These are phyloP conservation scores for Sogatella furcifera DNA, from an alignment of 1,140 invertebrate genomes.

Conservation along the genomic window DNA sequence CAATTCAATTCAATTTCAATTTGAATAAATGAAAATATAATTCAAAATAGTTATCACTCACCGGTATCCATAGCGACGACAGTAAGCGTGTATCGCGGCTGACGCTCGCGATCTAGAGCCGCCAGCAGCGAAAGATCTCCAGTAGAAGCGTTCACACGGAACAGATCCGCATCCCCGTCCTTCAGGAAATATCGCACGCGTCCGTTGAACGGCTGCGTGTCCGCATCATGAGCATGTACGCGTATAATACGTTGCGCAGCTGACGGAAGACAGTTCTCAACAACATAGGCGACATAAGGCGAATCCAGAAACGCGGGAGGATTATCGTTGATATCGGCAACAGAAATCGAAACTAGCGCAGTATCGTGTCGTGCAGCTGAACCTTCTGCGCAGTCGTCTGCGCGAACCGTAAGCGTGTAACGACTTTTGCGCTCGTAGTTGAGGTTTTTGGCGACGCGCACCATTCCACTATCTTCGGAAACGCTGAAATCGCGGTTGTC, in stretches of 20 bases:
- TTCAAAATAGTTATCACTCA: slow-evolving; percentile 37
- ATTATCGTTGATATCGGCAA: slow-evolving; percentile 92
- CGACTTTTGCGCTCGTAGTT: slow-evolving; percentile 81
- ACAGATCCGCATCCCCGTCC: slow-evolving; percentile 79
- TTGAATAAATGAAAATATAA: too few species aligned
- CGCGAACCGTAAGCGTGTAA: slow-evolving; percentile 72
- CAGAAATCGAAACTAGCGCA: slow-evolving; percentile 46
- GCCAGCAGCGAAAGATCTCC: slow-evolving; percentile 74
- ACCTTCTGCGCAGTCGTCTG: slow-evolving; percentile 74
- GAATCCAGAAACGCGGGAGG: slow-evolving; percentile 83
- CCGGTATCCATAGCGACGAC: slow-evolving; percentile 88
- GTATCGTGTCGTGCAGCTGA: slow-evolving; percentile 48
- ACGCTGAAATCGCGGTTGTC: slow-evolving; percentile 83
- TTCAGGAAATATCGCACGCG: slow-evolving; percentile 86
- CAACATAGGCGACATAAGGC: slow-evolving; percentile 82
- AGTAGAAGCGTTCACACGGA: slow-evolving; percentile 77
- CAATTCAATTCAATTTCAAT: too few species aligned
- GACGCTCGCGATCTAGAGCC: slow-evolving; percentile 70
- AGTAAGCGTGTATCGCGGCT: slow-evolving; percentile 70
- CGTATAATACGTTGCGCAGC: slow-evolving; percentile 54
- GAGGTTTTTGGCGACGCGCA: slow-evolving; percentile 79
- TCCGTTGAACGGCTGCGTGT: slow-evolving; percentile 80
- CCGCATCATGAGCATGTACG: slow-evolving; percentile 77
- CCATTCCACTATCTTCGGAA: slow-evolving; percentile 77
- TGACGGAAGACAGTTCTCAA: slow-evolving; percentile 77